A percentile compares a stretch with the other conserved stretches of the same genome.
phyloP scores from a whole-genome alignment of 2,113 vertebrate genomes.

The Apeltes quadracus region DNA sequence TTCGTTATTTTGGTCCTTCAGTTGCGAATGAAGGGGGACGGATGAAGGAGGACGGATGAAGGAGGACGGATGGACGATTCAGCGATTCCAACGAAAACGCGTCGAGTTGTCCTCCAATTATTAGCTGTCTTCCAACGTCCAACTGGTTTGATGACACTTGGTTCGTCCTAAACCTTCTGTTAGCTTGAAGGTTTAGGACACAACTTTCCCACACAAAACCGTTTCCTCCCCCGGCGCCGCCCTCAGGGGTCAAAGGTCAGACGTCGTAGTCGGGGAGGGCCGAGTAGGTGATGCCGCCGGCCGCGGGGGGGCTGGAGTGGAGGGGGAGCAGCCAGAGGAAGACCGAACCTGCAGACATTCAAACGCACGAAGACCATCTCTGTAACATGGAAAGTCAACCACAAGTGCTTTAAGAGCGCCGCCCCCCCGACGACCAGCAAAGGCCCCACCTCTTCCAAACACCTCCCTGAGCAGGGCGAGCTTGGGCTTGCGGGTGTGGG shows the following conservation, averaged over 20 bases:
- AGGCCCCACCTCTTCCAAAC: slow-evolving; percentile 84
- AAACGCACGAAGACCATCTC: background rate
- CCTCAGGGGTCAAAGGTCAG: slow-evolving; percentile 53
- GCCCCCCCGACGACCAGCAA: too few relatives aligned
- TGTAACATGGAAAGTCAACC: too few relatives aligned
- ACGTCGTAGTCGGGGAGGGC: slow-evolving; percentile 85
- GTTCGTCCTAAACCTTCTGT: too few relatives aligned
- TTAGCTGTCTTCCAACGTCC: too few relatives aligned
- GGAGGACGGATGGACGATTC: background rate
- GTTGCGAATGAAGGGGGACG: background rate
- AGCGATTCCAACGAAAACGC: too few relatives aligned
- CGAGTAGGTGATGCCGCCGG: slow-evolving; percentile 80
- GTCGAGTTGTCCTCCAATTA: too few relatives aligned
- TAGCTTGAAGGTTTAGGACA: too few relatives aligned
- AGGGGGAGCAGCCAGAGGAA: slow-evolving; percentile 86
- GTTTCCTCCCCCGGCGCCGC: background rate
- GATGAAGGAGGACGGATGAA: background rate
- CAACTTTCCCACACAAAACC: background rate
- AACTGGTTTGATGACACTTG: too few relatives aligned
- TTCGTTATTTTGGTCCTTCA: background rate
- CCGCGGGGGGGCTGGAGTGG: slow-evolving; percentile 76
- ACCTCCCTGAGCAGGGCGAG: slow-evolving; percentile 83
- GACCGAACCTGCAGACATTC: slow-evolving; percentile 75
- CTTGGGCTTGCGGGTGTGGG: slow-evolving; percentile 82
- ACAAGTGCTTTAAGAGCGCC: too few relatives aligned